Evolutionary conservation across 2,113 vertebrate species (phyloP).

Genomic region (Pollimyrus isidori): DNA sequence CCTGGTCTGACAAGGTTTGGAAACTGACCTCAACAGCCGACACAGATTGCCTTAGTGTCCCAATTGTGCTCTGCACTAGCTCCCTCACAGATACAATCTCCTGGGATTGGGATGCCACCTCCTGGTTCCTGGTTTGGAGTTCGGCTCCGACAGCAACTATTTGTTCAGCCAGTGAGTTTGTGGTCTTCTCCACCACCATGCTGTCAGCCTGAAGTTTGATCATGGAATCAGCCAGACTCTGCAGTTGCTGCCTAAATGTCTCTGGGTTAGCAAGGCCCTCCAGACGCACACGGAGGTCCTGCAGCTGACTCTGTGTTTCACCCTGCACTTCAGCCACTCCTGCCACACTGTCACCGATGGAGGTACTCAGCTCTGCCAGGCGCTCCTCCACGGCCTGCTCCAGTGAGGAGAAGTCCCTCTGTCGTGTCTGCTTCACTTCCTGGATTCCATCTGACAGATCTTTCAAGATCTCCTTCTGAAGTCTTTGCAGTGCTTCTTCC

Average conservation of each 20-base stretch:
- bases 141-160: constrained; percentile 72
- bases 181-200: constrained; percentile 53
- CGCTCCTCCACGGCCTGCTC: constrained; percentile 85
- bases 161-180: constrained; percentile 64
- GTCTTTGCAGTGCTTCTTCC: constrained; percentile 82
- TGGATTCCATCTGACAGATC: constrained; percentile 81
- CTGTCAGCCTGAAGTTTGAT: constrained; percentile 61
- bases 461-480: constrained; percentile 81
- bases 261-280: constrained; percentile 54
- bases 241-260: constrained; percentile 63
- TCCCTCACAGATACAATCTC: constrained; percentile 73
- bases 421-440: constrained; percentile 81
- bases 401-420: constrained; percentile 79
- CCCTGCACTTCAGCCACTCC: constrained; percentile 81
- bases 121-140: constrained; percentile 80
- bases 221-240: constrained; percentile 60
- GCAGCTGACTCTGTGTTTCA: constrained; percentile 73
- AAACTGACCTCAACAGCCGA: constrained; percentile 53
- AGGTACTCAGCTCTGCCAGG: constrained; percentile 79
- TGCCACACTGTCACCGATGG: constrained; percentile 77
- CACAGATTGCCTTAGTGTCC: constrained; percentile 65
- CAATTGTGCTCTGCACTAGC: constrained; percentile 59
- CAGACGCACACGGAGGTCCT: constrained; percentile 68
- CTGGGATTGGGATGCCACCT: constrained; percentile 73
- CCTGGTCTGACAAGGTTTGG: constrained; percentile 51